phyloP scores from a whole-genome alignment of 2,888 invertebrate species.

The Cataglyphis cursor region DNA sequence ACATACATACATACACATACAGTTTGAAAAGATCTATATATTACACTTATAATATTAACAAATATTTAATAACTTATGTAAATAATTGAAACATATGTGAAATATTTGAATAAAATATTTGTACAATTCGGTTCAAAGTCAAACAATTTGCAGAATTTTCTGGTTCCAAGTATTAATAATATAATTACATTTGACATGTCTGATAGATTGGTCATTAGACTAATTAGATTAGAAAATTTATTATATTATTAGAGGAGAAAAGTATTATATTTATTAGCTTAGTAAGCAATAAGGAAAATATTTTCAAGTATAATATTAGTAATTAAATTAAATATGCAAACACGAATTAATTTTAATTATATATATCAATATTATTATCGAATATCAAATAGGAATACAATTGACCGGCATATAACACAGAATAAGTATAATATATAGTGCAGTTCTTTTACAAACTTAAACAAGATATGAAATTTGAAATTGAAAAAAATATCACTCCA shows the following conservation, averaged over 20 bases:
- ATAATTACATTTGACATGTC: background rate
- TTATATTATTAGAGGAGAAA: background rate
- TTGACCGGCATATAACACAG: background rate
- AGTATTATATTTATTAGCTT: constrained; percentile 15
- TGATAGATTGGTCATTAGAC: constrained; percentile 3
- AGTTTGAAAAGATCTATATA: no score
- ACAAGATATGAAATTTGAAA: background rate
- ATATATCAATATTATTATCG: background rate
- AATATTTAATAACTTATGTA: background rate
- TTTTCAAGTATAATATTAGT: constrained; percentile 14
- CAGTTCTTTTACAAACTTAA: no score
- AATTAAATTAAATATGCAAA: constrained; percentile 15
- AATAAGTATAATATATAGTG: background rate
- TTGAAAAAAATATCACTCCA: background rate
- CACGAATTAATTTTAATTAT: constrained; percentile 3
- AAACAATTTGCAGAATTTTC: background rate
- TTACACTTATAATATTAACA: no score
- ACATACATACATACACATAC: no score
- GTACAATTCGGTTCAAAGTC: background rate
- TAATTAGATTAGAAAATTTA: constrained; percentile 28
- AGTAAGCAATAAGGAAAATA: background rate
- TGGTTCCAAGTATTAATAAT: background rate
- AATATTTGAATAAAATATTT: background rate
- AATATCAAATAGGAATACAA: background rate
- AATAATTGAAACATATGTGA: background rate